Base-by-base conservation (phyloP, 37 sponge, comb jelly and placozoan species). In the Tethya wilhelma region DNA sequence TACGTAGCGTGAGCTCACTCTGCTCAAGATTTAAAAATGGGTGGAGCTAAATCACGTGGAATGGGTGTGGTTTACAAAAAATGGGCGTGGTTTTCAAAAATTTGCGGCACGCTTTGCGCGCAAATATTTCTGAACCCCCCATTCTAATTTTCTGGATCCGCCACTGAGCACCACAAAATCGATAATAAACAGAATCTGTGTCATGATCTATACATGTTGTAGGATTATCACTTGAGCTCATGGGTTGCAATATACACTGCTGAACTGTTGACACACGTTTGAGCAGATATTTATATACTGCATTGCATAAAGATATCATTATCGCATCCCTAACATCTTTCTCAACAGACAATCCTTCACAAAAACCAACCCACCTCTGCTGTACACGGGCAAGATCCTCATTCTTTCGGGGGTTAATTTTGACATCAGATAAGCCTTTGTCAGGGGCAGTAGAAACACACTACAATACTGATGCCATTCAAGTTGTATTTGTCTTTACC, bases 101-200 rank as follows among this genome's bases (percentile, higher is more conserved):
- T n/a, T n/a, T n/a, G n/a, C n/a, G n/a, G n/a, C n/a, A n/a, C n/a
- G n/a, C n/a, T n/a, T n/a, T n/a, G n/a, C n/a, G n/a, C n/a, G n/a
- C n/a, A n/a, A n/a, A n/a, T n/a, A n/a, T n/a, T n/a, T n/a, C n/a
- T n/a, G n/a, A n/a, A n/a, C n/a, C n/a, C n/a, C n/a, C n/a, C n/a
- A n/a, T n/a, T n/a, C n/a, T n/a, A n/a, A n/a, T n/a, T n/a, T n/a
- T n/a, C n/a, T n/a, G n/a, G n/a, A n/a, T n/a, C n/a, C n/a, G n/a
- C n/a, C n/a, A n/a, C n/a, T n/a, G n/a, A n/a, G n/a, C n/a, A 29
- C 78, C 78, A 17, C 78, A 42, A 40, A 77, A 77, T 8, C 78
- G 3, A n/a, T 64, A 64, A 42, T 77, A 77, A 37, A 77, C 78
- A 22, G 26, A 42, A 20, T 44, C 49, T 38, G 26, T 6, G 28